These are phyloP conservation scores for Deroptyus accipitrinus DNA, from an alignment of 2,113 vertebrate species.

Conservation along the genomic window DNA sequence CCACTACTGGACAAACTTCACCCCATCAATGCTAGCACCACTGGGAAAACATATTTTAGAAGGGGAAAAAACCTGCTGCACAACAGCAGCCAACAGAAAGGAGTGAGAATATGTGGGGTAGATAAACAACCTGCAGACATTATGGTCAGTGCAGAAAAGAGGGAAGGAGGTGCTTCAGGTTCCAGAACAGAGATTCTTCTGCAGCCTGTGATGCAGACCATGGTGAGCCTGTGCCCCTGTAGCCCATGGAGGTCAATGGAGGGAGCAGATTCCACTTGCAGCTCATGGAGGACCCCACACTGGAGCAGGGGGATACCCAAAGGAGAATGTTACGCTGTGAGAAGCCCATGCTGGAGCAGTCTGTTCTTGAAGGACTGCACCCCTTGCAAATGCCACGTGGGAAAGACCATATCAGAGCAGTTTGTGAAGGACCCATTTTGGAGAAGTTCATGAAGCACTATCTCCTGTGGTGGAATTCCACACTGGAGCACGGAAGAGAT, in stretches of 20 bases:
- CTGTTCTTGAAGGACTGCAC: not conserved
- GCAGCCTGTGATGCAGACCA: accelerated
- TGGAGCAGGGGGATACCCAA: accelerated
- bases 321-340: not conserved
- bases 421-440: accelerated
- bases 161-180: accelerated
- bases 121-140: not conserved
- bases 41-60: not conserved
- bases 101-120: not conserved
- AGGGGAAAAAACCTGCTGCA: accelerated
- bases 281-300: accelerated
- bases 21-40: accelerated
- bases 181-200: accelerated
- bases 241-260: not conserved
- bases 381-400: not conserved
- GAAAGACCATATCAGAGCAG: not conserved
- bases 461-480: accelerated
- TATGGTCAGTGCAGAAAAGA: not conserved
- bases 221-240: not conserved
- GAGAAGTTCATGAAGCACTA: not conserved
- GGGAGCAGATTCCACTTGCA: not conserved
- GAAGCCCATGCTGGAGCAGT: not conserved
- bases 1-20: accelerated
- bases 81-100: not conserved
- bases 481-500: accelerated